A percentile compares a stretch with the other conserved stretches of the same genome.
phyloP scores from a whole-genome alignment of 2,797 vertebrate species.

The Rachycentron canadum region DNA sequence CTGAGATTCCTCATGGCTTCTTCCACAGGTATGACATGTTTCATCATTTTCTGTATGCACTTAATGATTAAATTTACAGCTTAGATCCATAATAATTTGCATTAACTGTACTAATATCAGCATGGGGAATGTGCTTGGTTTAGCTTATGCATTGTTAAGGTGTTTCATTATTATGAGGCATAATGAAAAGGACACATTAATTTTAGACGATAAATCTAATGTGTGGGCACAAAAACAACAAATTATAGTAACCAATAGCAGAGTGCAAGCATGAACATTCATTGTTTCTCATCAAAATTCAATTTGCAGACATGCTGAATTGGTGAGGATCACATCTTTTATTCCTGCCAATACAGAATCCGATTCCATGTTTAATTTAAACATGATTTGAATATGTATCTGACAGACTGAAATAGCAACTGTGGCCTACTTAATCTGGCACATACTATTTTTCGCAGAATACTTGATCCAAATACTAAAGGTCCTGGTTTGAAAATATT shows the following conservation, averaged over 20 bases:
- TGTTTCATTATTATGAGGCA: background rate
- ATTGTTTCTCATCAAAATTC: background rate
- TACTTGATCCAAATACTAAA: background rate
- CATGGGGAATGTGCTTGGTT: too few species aligned
- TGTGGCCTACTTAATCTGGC: background rate
- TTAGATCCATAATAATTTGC: background rate
- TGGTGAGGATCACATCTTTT: background rate
- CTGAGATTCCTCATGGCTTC: conserved; percentile 83
- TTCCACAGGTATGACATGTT: conserved; percentile 82
- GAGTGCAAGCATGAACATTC: background rate
- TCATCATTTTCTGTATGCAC: background rate
- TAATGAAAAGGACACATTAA: background rate
- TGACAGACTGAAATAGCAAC: too few species aligned
- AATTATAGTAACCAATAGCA: background rate
- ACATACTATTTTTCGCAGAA: background rate
- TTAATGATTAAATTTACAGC: background rate
- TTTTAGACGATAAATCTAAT: background rate
- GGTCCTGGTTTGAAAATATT: too few species aligned
- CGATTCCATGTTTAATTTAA: too few species aligned
- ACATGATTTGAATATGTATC: too few species aligned
- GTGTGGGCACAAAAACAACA: background rate
- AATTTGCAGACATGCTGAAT: background rate
- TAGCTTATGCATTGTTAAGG: background rate
- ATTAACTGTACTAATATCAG: too few species aligned
- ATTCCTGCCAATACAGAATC: too few species aligned